Evolutionary conservation across 2,113 vertebrate species (phyloP), one percentile per base, ranked within the genome.

Genomic region (Zosterops borbonicus): DNA sequence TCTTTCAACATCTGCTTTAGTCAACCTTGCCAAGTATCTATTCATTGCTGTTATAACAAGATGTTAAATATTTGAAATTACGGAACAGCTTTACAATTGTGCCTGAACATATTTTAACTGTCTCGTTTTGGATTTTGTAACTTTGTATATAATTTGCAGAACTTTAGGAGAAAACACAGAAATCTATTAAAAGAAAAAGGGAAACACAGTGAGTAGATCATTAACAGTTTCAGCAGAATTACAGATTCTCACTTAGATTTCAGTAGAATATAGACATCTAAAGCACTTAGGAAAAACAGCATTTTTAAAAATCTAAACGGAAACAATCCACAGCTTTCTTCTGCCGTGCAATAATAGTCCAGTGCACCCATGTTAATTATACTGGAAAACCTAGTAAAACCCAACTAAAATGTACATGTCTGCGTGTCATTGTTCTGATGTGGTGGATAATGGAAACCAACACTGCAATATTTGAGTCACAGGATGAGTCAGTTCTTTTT

Each of bases 1-100:
- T 78, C 50, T 94, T 79, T 82, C 75, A 85, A 85, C 88, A 87
- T 94, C 90, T 96, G 52, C 59, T 95, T 95, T 78, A 74, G 67
- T 77, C n/a, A 63, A 0, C 64, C 56, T 67, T 91, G 90, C 65
- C 77, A 93, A 92, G 28, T 65, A 69, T 81, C 70, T 41, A 31
- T 80, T 85, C 29, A 74, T 3, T 92, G 90, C 44, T 70, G 19
- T 67, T 76, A 59, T 41, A 77, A 89, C 15, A 69, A 47, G 37
- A 41, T 53, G 28, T 80, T 87, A 79, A 91, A 87, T 83, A 75
- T 81, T 92, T 62, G 19, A 74, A 77, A 89, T 62, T 53, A 64
- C 6, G 50, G 77, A 87, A 49, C 33, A 85, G 41, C 39, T 76
- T 80, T 71, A 69, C 8, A 4, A 18, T 58, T 33, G 37, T 91